Evolutionary conservation across 2,797 vertebrate genomes (phyloP), one percentile per base, ranked within the genome.

Genomic region (Buceros bicornis): DNA sequence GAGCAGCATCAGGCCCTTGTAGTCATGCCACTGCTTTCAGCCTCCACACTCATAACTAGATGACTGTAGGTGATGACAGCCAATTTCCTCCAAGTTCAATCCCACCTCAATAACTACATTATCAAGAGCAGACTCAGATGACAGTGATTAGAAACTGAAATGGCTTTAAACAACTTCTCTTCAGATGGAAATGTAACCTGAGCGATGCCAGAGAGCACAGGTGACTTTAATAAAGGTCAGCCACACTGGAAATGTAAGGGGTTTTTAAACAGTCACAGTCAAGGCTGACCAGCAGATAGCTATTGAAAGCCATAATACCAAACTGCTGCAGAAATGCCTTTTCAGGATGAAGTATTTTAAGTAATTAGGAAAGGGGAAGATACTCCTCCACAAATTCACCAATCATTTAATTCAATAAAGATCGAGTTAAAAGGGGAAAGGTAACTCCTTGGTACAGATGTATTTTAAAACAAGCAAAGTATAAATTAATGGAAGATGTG

Each of bases 71-170:
- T 62, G 90, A 94, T 89, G 95, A 97, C 73, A 85, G 81, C 95
- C 71, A 85, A 21, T 78, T 94, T 94, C 92, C 94, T 90, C 47
- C 0, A 0, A 24, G 16, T 6, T 35, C 93, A 76, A 21, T 48
- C 70, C 51, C 87, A 71, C 67, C 90, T 90, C 92, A 93, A 25
- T 83, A 73, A 82, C 91, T 58, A 50, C 95, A 69, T 70, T 95
- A 97, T 93, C 51, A 90, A 96, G 58, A 92, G 72, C 92, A 96
- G 94, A 57, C 84, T 69, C 69, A 81, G 95, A 95, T 87, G 91
- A 87, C 80, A 86, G 61, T 43, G 79, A 95, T 40, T 93, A 81
- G 82, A 95, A 95, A 92, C 40, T 5, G 24, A 82, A 82, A 79
- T 40, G 40, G 58, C 45, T 83, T 86, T 80, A 50, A 54, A 79